These are phyloP conservation scores for Pammene fasciana DNA, from an alignment of 2,888 invertebrate species.

Conservation along the genomic window DNA sequence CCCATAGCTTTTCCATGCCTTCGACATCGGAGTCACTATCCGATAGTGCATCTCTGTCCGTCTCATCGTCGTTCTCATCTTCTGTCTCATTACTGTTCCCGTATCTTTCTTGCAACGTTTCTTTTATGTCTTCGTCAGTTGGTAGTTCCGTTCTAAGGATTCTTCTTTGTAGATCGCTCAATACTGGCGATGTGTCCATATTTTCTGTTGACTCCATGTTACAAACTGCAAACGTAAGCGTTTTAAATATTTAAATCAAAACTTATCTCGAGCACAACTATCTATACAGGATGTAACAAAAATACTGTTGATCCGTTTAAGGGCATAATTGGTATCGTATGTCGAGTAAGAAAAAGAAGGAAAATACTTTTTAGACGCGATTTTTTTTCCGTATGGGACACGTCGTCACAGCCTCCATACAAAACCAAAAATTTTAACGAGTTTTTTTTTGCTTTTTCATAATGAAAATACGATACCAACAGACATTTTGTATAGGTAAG, in stretches of 20 bases:
- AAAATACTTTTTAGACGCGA: too few species aligned
- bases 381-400: too few species aligned
- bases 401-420: too few species aligned
- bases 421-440: too few species aligned
- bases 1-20: conserved; percentile 26
- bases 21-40: conserved; percentile 21
- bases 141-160: conserved; percentile 9
- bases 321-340: too few species aligned
- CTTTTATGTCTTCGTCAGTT: conserved; percentile 20
- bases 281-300: too few species aligned
- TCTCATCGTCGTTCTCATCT: not conserved
- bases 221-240: not conserved
- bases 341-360: too few species aligned
- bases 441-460: too few species aligned
- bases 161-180: not conserved
- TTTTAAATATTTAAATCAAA: not conserved
- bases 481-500: too few species aligned
- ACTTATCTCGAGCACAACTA: not conserved
- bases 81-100: not conserved
- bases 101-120: conserved; percentile 3
- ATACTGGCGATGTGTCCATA: not conserved
- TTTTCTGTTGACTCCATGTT: not conserved
- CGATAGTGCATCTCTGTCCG: not conserved
- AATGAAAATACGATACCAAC: too few species aligned
- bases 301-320: too few species aligned